Base-by-base conservation (phyloP, 2,888 invertebrate genomes). In the Noctua janthe region DNA sequence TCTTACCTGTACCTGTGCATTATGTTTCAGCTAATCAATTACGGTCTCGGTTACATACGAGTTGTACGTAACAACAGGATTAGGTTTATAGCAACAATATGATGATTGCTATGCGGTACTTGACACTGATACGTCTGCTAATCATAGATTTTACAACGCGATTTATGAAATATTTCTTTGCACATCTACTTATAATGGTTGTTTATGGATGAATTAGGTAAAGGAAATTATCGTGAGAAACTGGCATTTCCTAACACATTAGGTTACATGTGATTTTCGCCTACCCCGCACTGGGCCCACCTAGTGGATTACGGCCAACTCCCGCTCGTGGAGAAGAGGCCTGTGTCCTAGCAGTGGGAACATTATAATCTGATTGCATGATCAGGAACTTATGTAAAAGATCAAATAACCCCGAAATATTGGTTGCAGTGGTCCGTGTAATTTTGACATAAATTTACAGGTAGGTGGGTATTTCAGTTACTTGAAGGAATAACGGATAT, bases 1-100 rank as follows among this genome's bases (percentile, higher is more conserved):
- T 43, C 43, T 43, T 23, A 59, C 84, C 72, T 84, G 74, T 71
- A 83, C 76, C 83, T 70, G 69, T 75, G 71, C 39, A 54, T 80
- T 80, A 76, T 76, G 35, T 59, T 79, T 17, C 49, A 73, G 64
- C 43, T 80, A 74, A 74, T 83, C 80, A 83, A 82, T 76, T 75
- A 80, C 64, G 47, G 15, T 71, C n/a, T 75, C 43, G 29, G 35
- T 54, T 73, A 75, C 39, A 35, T 71, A 66, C 20, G 13, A 82
- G 35, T 29, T 43, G 39, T 62, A 75, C 78, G 62, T 47, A 56
- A 69, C 64, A 43, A n/a, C n/a, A 66, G 23, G 59, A 71, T 76
- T 76, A 81, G 49, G 70, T 71, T 80, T 73, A 76, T 20, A 17
- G 59, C 29, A 74, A 74, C 49, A 43, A 72, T 70, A 35, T 35